Evolutionary conservation across 2,888 invertebrate species (phyloP).

Genomic region (Conchocele bisecta): DNA sequence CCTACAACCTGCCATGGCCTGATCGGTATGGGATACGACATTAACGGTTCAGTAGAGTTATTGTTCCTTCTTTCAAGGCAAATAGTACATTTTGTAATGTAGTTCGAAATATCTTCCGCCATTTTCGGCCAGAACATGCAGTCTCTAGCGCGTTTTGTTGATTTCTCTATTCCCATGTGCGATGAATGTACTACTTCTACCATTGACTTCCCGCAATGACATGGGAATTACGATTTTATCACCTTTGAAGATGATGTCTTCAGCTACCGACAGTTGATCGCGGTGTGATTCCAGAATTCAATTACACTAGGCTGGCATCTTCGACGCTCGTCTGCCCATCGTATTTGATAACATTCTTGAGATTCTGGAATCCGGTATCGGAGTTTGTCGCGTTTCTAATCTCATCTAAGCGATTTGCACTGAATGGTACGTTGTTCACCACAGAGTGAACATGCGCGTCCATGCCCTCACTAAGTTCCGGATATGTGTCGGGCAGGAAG

Average conservation of each 20-base stretch:
- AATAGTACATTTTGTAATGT: constrained; percentile 42
- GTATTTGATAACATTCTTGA: constrained; percentile 19
- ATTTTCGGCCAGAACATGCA: constrained; percentile 53
- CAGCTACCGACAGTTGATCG: constrained; percentile 25
- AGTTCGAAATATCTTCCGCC: constrained; percentile 43
- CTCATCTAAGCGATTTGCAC: constrained; percentile 14
- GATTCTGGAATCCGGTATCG: constrained; percentile 23
- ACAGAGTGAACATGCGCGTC: constrained; percentile 22
- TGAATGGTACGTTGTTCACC: constrained; percentile 10
- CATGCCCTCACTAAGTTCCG: background rate
- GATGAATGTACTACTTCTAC: constrained; percentile 14
- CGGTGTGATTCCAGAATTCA: constrained; percentile 45
- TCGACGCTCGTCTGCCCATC: constrained; percentile 25
- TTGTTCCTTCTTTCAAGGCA: constrained; percentile 22
- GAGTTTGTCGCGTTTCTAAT: constrained; percentile 19
- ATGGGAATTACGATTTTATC: constrained; percentile 39
- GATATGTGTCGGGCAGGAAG: constrained; percentile 23
- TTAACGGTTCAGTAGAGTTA: constrained; percentile 42
- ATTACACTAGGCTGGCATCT: constrained; percentile 7
- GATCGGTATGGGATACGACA: constrained; percentile 36
- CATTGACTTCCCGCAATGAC: constrained; percentile 21
- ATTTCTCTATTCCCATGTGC: constrained; percentile 30
- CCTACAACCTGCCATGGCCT: constrained; percentile 51
- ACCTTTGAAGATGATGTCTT: constrained; percentile 44
- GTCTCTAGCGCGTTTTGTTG: constrained; percentile 16